phyloP scores from a whole-genome alignment of 2,113 vertebrate species.

The Hippolais icterina region DNA sequence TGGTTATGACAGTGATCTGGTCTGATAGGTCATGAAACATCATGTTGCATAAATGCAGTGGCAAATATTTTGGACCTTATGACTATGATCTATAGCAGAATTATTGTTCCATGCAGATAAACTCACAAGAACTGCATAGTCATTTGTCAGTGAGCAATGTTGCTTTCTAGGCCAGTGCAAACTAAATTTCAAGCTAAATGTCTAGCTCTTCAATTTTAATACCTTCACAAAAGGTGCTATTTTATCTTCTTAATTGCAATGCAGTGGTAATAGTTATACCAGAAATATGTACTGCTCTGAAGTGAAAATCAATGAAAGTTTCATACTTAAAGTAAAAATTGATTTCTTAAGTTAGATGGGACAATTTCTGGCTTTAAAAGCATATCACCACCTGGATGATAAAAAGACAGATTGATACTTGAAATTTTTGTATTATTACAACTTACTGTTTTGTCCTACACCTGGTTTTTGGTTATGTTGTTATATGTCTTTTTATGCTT shows the following conservation, averaged over 20 bases:
- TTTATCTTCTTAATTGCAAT: conserved; percentile 58
- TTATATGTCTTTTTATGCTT: background rate
- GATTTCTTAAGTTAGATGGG: conserved; percentile 55
- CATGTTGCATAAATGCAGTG: conserved; percentile 17
- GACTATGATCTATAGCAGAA: conserved; percentile 53
- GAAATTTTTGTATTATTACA: background rate
- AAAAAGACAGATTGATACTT: background rate
- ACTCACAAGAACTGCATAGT: conserved; percentile 52
- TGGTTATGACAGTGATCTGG: background rate
- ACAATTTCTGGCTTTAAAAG: conserved; percentile 11
- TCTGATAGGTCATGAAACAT: conserved; percentile 50
- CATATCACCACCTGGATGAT: background rate
- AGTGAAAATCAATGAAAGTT: conserved; percentile 63
- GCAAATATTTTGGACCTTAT: conserved; percentile 49
- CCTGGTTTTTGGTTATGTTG: background rate
- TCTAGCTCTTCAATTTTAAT: conserved; percentile 56
- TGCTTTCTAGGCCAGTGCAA: conserved; percentile 55
- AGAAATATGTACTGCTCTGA: conserved; percentile 53
- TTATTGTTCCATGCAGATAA: conserved; percentile 65
- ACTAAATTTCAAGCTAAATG: conserved; percentile 42
- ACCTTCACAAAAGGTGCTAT: conserved; percentile 10
- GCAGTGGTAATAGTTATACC: conserved; percentile 49
- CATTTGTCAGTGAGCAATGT: conserved; percentile 65
- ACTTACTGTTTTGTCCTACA: background rate
- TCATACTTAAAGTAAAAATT: conserved; percentile 57